Base-by-base conservation (phyloP, 2,113 vertebrate species). In the Vulpes lagopus region DNA sequence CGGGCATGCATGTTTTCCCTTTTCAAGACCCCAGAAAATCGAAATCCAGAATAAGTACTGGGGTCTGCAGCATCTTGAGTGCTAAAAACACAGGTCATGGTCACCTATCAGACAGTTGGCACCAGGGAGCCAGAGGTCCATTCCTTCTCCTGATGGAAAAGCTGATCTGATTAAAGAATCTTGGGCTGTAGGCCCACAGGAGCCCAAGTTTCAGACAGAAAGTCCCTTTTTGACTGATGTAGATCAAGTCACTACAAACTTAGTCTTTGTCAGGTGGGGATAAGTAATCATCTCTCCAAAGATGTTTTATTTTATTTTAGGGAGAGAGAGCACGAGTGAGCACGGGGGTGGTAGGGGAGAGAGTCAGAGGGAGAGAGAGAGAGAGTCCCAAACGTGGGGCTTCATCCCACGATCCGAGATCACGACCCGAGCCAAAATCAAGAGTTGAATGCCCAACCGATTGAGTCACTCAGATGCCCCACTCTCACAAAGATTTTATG, bases 401-500 rank as follows among this genome's bases (percentile, higher is more conserved):
- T 59, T 19, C 5, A 59, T 59, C 57, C 57, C 57, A 59, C 57
- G 8, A 59, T 19, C 57, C 19, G 17, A 59, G 17, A 59, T 20
- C 57, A 59, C 6, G 57, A 59, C 57, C 57, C 4, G 19, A 59
- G 57, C 17, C 17, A 19, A 59, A 59, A 59, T 59, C 57, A 20
- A 59, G 17, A 59, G 57, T 59, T 17, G 19, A 19, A 59, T 59
- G 19, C 57, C 57, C 57, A 59, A 59, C 57, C 30, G 8, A 62
- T 15, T 23, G 60, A 62, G 60, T 23, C 60, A 23, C 60, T 11
- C 60, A 62, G 60, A 23, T 23, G 23, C 60, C 60, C 60, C 60
- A 25, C 25, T 49, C 59, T 84, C 62, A 86, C 16, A 86, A 73
- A 71, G 67, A 60, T 87, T 95, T 97, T 97, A 90, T 86, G 62